Base-by-base conservation (phyloP, 2,888 invertebrate genomes). In the Eledone cirrhosa region DNA sequence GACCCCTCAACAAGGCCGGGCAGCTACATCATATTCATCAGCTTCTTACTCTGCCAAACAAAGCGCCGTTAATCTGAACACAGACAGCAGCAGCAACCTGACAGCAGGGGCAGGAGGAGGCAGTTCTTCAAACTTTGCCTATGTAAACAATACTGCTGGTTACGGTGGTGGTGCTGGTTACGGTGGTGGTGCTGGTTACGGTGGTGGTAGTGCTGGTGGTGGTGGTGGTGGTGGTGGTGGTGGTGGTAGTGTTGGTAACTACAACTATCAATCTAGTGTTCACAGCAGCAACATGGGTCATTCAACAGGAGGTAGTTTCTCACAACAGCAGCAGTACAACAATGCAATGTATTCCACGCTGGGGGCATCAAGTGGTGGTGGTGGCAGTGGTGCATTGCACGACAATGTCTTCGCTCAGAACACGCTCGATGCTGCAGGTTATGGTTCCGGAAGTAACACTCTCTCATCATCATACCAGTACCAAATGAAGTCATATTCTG, bases 401-500 rank as follows among this genome's bases (percentile, higher is more conserved):
- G 33, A 69, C 31, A 41, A 69, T 33, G 7, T 69, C 33, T 69
- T 69, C 22, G 29, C 69, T 2, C 69, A 69, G 48, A 87, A 85
- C 78, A 84, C 85, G 11, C 79, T 82, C n/a, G 77, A 80, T 81
- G 78, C 81, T 76, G 14, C 77, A 29, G 48, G 53, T 48, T 79
- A 48, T 65, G 77, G 77, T 11, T 47, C 65, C 14, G 77, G 53
- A 14, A 79, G 67, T 19, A 77, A 65, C 48, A 78, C 79, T 13
- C 63, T 69, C 19, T 69, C 78, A 19, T 78, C 77, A 4, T 77
- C 79, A 13, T 80, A 74, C 48, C 31, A 78, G n/a, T 80, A 81
- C 48, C 79, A 86, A 83, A 84, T 87, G 8, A 85, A 86, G 67
- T 85, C 83, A 79, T 82, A 85, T 8, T 83, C 83, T 27, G 87